These are phyloP conservation scores for Thomomys bottae DNA, from an alignment of 2,113 vertebrate genomes.

Conservation along the genomic window DNA sequence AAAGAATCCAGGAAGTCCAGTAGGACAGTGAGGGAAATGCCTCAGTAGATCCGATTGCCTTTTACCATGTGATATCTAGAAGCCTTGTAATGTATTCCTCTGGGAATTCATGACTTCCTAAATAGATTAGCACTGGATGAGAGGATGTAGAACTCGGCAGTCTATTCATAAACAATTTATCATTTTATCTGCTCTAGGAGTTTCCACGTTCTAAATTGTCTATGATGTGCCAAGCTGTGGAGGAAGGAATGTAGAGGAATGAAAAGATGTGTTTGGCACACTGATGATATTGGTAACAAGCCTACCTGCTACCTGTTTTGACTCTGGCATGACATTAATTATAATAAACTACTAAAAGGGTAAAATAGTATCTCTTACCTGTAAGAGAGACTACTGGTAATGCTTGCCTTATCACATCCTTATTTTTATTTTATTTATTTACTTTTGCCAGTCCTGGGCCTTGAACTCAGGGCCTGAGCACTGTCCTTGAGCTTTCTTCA, in stretches of 20 bases:
- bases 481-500: no score
- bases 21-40: background rate
- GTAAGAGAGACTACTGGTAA: background rate
- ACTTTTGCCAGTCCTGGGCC: no score
- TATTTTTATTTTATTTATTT: background rate
- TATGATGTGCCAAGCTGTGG: background rate
- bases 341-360: background rate
- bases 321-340: background rate
- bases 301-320: background rate
- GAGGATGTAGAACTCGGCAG: constrained; percentile 6
- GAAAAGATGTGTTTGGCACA: background rate
- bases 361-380: background rate
- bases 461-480: no score
- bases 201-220: background rate
- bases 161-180: constrained; percentile 27
- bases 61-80: constrained; percentile 41
- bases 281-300: background rate
- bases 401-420: background rate
- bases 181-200: constrained; percentile 32
- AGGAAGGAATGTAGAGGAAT: background rate
- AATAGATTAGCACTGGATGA: constrained; percentile 23
- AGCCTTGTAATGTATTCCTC: background rate
- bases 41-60: background rate
- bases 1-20: constrained; percentile 37
- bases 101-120: constrained; percentile 63